A percentile compares a stretch with the other conserved stretches of the same genome.
These are phyloP conservation scores for Cynocephalus volans DNA, from an alignment of 2,113 vertebrate genomes.

Conservation along the genomic window DNA sequence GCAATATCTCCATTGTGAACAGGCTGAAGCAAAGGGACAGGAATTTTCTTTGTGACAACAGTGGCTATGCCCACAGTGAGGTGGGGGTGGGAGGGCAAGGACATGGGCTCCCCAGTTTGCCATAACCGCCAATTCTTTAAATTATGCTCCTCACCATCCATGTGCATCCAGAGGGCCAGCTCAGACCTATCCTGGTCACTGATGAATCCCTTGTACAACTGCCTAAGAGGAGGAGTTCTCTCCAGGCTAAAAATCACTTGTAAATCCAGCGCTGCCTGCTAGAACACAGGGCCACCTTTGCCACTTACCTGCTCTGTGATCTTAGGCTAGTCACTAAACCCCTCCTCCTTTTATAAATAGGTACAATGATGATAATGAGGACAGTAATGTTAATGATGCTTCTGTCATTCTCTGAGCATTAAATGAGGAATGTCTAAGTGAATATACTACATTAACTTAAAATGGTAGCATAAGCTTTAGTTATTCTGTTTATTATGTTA, in stretches of 20 bases:
- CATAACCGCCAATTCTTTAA: fast-evolving
- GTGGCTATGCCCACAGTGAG: not conserved
- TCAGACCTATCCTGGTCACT: no score
- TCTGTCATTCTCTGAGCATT: not conserved
- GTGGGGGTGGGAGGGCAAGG: no score
- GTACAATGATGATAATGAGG: not conserved
- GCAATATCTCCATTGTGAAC: not conserved
- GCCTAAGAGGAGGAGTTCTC: not conserved
- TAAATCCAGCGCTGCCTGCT: not conserved
- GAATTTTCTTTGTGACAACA: not conserved
- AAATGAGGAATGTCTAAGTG: not conserved
- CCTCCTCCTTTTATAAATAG: not conserved
- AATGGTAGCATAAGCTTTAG: not conserved
- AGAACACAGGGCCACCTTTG: not conserved
- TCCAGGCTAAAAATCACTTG: not conserved
- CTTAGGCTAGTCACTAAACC: not conserved
- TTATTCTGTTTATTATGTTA: not conserved
- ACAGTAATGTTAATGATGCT: fast-evolving
- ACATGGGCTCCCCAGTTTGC: fast-evolving
- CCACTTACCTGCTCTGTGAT: not conserved
- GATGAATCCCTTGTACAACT: not conserved
- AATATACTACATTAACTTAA: not conserved
- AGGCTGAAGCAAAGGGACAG: no score
- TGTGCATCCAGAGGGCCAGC: fast-evolving
- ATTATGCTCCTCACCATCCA: not conserved